These are phyloP conservation scores for Macrocentrus cingulum DNA, from an alignment of 1,140 invertebrate species.

Conservation along the genomic window DNA sequence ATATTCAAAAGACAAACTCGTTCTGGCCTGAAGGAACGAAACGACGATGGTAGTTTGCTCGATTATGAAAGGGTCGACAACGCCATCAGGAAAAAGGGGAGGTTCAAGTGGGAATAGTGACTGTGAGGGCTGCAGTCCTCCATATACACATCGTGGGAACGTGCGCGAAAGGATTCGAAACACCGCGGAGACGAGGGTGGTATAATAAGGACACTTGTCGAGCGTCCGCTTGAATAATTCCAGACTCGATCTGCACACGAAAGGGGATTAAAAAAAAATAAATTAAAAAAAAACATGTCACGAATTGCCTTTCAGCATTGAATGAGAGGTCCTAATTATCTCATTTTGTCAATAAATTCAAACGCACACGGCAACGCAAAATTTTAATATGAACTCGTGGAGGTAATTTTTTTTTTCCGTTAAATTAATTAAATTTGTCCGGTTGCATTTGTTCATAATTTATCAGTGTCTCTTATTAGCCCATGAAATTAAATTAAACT, in stretches of 20 bases:
- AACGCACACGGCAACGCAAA: not conserved
- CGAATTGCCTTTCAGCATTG: not conserved
- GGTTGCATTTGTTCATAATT: not conserved
- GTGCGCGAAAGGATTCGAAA: conserved; percentile 31
- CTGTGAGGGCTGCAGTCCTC: not conserved
- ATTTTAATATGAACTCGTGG: no score
- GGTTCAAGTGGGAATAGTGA: conserved; percentile 10
- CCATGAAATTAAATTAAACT: not conserved
- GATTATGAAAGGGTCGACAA: conserved; percentile 11
- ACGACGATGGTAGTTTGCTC: conserved; percentile 6
- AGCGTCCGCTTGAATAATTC: conserved; percentile 24
- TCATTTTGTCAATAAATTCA: conserved; percentile 10
- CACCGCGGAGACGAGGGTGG: conserved; percentile 26
- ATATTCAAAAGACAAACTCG: conserved; percentile 11
- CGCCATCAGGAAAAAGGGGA: not conserved
- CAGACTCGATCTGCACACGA: conserved; percentile 16
- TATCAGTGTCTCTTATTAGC: not conserved
- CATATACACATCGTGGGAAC: conserved; percentile 35
- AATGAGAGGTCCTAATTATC: conserved; percentile 4
- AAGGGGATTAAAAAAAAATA: no score
- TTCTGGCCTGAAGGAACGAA: conserved; percentile 7
- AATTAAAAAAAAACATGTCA: conserved; percentile 3
- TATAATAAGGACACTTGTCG: conserved; percentile 48
- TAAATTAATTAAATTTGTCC: no score
- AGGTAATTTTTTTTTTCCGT: no score